Conservation (phyloP, 1,140 invertebrate genomes). For the Cecropterus lyciades region DNA sequence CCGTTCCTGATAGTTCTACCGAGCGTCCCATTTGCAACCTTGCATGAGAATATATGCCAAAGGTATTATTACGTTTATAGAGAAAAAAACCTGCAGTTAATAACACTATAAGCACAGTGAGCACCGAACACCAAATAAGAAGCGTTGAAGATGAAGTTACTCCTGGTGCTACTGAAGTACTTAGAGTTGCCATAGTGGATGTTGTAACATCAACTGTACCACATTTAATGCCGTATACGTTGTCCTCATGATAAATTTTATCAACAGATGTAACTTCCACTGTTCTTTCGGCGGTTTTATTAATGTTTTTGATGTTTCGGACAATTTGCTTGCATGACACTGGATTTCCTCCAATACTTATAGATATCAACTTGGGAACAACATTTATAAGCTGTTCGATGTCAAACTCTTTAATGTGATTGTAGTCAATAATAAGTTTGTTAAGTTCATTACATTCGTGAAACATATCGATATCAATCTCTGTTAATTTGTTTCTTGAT, state of each 20-base stretch:
- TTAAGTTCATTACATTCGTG: conserved; percentile 64
- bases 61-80: conserved; percentile 34
- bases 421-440: conserved; percentile 66
- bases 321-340: conserved; percentile 67
- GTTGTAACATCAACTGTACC: conserved; percentile 43
- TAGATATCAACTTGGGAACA: conserved; percentile 49
- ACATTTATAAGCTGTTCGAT: conserved; percentile 53
- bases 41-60: conserved; percentile 29
- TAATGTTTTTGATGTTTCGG: conserved; percentile 49
- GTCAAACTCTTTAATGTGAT: conserved; percentile 59
- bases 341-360: conserved; percentile 72
- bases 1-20: conserved; percentile 44
- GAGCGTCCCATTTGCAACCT: conserved; percentile 50
- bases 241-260: conserved; percentile 73
- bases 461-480: conserved; percentile 63
- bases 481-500: conserved; percentile 59
- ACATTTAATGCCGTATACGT: conserved; percentile 71
- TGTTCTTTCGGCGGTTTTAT: conserved; percentile 39
- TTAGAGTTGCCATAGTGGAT: conserved; percentile 20
- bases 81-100: conserved; percentile 27
- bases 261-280: conserved; percentile 65
- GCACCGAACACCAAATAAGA: conserved; percentile 41
- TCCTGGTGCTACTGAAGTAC: neutral
- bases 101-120: conserved; percentile 41
- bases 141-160: conserved; percentile 16